Base-by-base conservation (phyloP, 2,888 invertebrate genomes). In the Aphodius granarius region DNA sequence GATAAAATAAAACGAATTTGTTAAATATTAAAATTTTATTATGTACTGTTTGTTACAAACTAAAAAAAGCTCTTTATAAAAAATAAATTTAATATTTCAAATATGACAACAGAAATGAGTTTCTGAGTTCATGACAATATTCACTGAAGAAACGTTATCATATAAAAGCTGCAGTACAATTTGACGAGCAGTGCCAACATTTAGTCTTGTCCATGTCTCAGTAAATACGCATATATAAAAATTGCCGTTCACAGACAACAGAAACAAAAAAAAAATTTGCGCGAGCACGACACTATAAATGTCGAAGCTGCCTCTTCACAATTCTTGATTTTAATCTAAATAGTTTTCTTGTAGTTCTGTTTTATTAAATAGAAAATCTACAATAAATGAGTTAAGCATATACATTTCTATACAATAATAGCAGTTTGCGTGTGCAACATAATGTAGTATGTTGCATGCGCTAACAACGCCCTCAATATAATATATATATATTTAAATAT, bases 151-250 rank as follows among this genome's bases (percentile, higher is more conserved):
- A 74, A 73, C 76, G 73, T 66, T 75, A 72, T 77, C 75, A 77
- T 78, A 78, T 77, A 78, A 78, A 78, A 78, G 78, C 78, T 76
- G 78, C 77, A 70, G 73, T 71, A 73, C 43, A 66, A 73, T 73
- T 64, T 22, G 70, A 73, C 68, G 70, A 73, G 71, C 73, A 76
- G 71, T 73, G 73, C 73, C 73, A 23, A 73, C 76, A 76, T 76
- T 73, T 73, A 76, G 71, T 76, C 73, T 76, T 71, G 76, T 73
- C 73, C 73, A 43, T 66, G 20, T 66, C 66, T 19, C 16, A 6
- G n/a, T 64, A 16, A 5, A 63, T 22, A 73, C 65, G n/a, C 9
- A 20, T 63, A 65, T 66, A 72, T 19, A 21, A 63, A 63, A 66
- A 66, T 0, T 43, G 72, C 64, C 63, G 66, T 71, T 68, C 62